Base-by-base conservation (phyloP, 2,888 invertebrate species). In the Cataglyphis cursor region DNA sequence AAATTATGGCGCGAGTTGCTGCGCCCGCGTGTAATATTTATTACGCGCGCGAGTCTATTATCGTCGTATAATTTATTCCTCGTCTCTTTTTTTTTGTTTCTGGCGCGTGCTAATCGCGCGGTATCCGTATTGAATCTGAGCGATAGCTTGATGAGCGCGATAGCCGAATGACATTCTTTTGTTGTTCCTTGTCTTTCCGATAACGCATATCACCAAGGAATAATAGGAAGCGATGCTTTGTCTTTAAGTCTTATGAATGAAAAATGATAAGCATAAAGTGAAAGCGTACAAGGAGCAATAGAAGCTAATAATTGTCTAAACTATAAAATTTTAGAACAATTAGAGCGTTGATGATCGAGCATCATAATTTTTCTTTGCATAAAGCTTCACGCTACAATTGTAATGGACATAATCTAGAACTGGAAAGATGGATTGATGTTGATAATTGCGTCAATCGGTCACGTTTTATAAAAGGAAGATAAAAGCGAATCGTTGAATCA, bases 1-100 rank as follows among this genome's bases (percentile, higher is more conserved):
- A 87, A 89, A 89, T 89, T 88, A 89, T 83, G 87, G 84, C 88
- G 89, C 76, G 87, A 85, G 81, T 38, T 38, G 72, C 48, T 12
- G 81, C 12, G 62, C 41, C 59, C 72, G 70, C 82, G 83, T 70
- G 82, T 82, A 61, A 89, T 89, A 89, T 89, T 89, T 89, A 89
- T 89, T 81, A 80, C 87, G 61, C 70, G 48, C 65, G 18, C 73
- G 38, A 51, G 51, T 54, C 74, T 70, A 87, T 89, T 85, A 76
- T 28, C 54, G 78, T 85, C 86, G 83, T 68, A 82, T 86, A 82
- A 86, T 88, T 88, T 88, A 88, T 88, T 85, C 85, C 70, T 5
- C 68, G 51, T 57, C 38, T 70, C 38, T 54, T 21, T 54, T 31
- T 41, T 57, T 54, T 54, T 31, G 9, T 31, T 10, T 35, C 59